phyloP scores from a whole-genome alignment of 2,113 vertebrate genomes.

The Nestor notabilis region DNA sequence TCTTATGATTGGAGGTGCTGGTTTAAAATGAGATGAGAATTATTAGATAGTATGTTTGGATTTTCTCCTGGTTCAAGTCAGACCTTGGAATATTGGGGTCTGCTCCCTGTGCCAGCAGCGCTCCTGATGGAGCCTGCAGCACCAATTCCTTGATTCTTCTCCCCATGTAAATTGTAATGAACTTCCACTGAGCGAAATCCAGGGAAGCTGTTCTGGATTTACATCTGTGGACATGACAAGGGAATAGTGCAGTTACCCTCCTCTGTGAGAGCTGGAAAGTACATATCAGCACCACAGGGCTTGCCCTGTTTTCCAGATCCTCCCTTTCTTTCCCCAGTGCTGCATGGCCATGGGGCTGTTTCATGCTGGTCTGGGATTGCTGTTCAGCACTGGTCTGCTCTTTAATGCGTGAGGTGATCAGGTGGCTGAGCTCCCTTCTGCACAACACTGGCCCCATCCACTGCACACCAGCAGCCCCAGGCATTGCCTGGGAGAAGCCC shows the following conservation, averaged over 20 bases:
- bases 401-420: too few species aligned
- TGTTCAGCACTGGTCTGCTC: not conserved
- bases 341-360: accelerated
- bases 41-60: not conserved
- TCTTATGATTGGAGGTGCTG: not conserved
- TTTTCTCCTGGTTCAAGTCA: not conserved
- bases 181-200: too few species aligned
- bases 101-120: not conserved
- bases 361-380: not conserved
- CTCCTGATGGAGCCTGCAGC: not conserved
- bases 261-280: not conserved
- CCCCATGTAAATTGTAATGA: accelerated
- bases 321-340: not conserved
- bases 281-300: accelerated
- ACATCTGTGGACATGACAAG: accelerated
- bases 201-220: not conserved
- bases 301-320: not conserved
- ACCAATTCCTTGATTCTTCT: not conserved
- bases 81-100: not conserved
- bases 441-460: not conserved
- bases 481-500: not conserved
- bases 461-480: not conserved
- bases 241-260: accelerated
- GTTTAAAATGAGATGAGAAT: not conserved
- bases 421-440: not conserved